Base-by-base conservation (phyloP, 2,113 vertebrate species). In the Grammomys dolichurus region DNA sequence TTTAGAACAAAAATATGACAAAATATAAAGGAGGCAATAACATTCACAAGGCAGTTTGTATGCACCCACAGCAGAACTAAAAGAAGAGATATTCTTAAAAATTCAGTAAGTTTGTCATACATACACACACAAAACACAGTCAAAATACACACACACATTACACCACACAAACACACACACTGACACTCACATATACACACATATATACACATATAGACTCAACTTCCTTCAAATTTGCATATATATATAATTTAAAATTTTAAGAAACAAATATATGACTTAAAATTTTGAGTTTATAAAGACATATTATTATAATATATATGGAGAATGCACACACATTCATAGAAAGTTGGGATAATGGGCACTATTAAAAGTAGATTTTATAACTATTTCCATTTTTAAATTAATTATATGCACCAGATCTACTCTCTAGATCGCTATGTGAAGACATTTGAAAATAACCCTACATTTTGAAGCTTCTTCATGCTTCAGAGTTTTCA, bases 351-450 rank as follows among this genome's bases (percentile, higher is more conserved):
- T 14, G 94, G 28, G 4, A 7, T 69, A 94, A 94, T 60, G 60
- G 13, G 36, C 84, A 78, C 72, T 5, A 88, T 43, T 46, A 72
- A n/a, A 60, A 63, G 75, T 48, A 4, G 7, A 4, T 90, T 95
- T 84, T 43, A 48, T 26, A 77, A 78, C 77, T 81, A 85, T 93
- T 94, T 73, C 2, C 33, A 43, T 56, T 86, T 80, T 81, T 7
- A 43, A 95, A 36, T 48, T 67, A 40, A 78, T 67, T 82, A 75
- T 85, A 19, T 2, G 1, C 56, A 31, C 69, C 5, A 54, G 4
- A 91, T 87, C 14, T 19, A 89, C 48, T 1, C 0, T 67, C 54
- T 84, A 82, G 1, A 77, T 43, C 33, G 46, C 87, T 89, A 36
- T 48, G 4, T 40, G 31, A 11, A 3, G 2, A 51, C 22, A 33